phyloP scores from a whole-genome alignment of 2,888 invertebrate species.

The Drosophila basisetae region DNA sequence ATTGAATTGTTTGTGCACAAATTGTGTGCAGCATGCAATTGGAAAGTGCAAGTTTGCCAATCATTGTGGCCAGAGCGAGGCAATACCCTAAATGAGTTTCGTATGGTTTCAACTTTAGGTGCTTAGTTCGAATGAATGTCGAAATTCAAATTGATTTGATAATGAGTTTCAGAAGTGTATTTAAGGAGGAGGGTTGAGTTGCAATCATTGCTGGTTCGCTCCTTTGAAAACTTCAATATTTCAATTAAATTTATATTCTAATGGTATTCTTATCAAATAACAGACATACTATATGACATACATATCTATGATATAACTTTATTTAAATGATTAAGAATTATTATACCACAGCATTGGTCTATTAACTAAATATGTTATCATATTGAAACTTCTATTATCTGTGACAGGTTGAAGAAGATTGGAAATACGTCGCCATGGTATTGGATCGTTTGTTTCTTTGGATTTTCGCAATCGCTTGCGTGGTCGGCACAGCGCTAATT shows the following conservation, averaged over 20 bases:
- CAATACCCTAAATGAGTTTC: constrained; percentile 40
- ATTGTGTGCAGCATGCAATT: constrained; percentile 59
- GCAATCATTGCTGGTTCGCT: constrained; percentile 1
- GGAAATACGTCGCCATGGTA: constrained; percentile 98
- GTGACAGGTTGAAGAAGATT: constrained; percentile 96
- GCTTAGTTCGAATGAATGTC: constrained; percentile 28
- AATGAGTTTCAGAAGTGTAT: constrained; percentile 24
- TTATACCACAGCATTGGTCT: background rate
- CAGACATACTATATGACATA: background rate
- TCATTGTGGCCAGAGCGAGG: constrained; percentile 44
- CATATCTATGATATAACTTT: background rate
- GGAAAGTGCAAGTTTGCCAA: constrained; percentile 49
- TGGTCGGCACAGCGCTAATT: constrained; percentile 94
- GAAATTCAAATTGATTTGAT: constrained; percentile 53
- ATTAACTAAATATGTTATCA: background rate
- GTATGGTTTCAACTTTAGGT: constrained; percentile 34
- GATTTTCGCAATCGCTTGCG: constrained; percentile 97
- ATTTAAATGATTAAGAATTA: background rate
- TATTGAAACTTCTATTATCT: background rate
- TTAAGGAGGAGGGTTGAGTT: background rate
- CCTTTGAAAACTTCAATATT: background rate
- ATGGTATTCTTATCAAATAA: background rate
- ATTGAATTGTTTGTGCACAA: constrained; percentile 76
- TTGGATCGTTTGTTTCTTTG: constrained; percentile 98
- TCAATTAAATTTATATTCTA: constrained; percentile 9